Conservation (phyloP, 1,140 invertebrate genomes). For the Sinonovacula constricta region DNA sequence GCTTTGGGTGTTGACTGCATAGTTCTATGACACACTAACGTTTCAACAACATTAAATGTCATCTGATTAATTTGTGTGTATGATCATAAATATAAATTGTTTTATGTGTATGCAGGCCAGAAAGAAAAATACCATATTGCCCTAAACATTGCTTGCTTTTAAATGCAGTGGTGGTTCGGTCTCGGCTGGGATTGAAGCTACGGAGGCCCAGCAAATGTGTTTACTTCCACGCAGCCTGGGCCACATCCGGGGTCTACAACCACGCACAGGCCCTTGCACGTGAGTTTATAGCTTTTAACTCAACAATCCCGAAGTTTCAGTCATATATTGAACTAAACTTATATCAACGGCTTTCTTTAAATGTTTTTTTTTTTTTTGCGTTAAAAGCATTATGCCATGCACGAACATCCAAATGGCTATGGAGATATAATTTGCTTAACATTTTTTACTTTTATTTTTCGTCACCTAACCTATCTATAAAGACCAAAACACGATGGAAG, state of each 20-base stretch:
- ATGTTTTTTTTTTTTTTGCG: background rate
- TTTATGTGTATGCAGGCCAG: too few relatives aligned
- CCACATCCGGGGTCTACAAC: constrained; percentile 2
- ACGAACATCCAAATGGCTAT: background rate
- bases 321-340: background rate
- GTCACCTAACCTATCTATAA: too few relatives aligned
- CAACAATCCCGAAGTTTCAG: background rate
- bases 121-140: too few relatives aligned
- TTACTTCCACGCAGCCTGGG: constrained; percentile 17
- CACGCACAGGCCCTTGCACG: constrained; percentile 17
- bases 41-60: too few relatives aligned
- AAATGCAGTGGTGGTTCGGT: constrained; percentile 32
- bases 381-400: background rate
- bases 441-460: background rate
- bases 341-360: background rate
- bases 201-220: constrained; percentile 37
- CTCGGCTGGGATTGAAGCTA: constrained; percentile 13
- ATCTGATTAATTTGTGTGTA: background rate
- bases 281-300: background rate
- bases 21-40: too few relatives aligned
- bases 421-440: background rate
- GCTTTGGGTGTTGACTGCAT: too few relatives aligned
- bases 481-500: background rate
- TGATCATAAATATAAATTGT: background rate
- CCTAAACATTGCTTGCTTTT: too few relatives aligned